phyloP scores from a whole-genome alignment of 2,888 invertebrate species.

The Ornithoptera priamus region DNA sequence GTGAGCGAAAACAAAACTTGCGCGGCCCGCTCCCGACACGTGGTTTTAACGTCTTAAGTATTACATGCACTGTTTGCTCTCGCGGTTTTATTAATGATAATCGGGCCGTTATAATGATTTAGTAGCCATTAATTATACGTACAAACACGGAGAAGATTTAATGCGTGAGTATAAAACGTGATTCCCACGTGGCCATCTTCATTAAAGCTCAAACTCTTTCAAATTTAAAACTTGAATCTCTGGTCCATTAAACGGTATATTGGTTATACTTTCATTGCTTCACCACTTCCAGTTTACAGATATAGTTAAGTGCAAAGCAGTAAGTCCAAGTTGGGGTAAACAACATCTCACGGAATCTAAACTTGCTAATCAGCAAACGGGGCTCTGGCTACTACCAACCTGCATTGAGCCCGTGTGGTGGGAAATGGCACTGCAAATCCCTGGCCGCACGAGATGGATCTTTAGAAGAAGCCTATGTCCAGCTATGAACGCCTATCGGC shows the following conservation, averaged over 20 bases:
- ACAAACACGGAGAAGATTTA: constrained; percentile 33
- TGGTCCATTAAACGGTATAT: neutral
- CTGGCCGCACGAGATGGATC: too few species aligned
- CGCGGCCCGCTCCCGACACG: constrained; percentile 33
- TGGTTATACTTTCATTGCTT: neutral
- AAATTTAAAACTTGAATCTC: neutral
- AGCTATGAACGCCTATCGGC: too few species aligned
- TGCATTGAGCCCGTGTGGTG: too few species aligned
- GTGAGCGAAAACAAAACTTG: constrained; percentile 8
- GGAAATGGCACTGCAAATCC: too few species aligned
- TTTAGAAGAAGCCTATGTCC: too few species aligned
- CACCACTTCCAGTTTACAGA: neutral
- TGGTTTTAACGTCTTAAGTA: constrained; percentile 29
- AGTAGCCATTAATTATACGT: constrained; percentile 36
- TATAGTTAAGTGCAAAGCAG: neutral
- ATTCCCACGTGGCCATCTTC: constrained; percentile 8
- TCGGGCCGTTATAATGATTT: constrained; percentile 37
- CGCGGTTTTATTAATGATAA: constrained; percentile 35
- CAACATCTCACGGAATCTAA: too few species aligned
- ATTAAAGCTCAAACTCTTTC: neutral
- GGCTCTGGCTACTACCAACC: neutral
- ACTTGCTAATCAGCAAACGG: too few species aligned
- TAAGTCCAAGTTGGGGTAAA: neutral
- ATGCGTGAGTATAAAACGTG: constrained; percentile 19
- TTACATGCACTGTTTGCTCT: constrained; percentile 32